These are phyloP conservation scores for Laterallus jamaicensis DNA, from an alignment of 2,113 vertebrate species.

Conservation along the genomic window DNA sequence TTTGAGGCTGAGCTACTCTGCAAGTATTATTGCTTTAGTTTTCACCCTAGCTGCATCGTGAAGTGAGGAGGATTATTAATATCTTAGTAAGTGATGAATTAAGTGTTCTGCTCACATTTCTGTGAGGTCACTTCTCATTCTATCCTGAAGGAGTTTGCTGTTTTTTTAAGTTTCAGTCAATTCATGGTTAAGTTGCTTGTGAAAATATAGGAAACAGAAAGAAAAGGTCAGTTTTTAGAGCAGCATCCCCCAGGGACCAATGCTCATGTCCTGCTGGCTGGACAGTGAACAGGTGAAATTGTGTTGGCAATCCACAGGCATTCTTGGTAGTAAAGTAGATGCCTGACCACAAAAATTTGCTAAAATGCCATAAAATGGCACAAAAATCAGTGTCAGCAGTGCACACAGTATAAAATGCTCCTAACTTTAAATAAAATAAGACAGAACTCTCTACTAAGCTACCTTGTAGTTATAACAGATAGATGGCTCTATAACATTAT, in stretches of 20 bases:
- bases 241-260: neutral
- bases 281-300: neutral
- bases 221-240: constrained; percentile 43
- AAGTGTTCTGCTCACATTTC: neutral
- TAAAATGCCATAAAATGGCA: neutral
- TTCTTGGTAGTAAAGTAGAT: neutral
- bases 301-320: neutral
- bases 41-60: neutral
- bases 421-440: neutral
- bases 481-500: neutral
- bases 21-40: neutral
- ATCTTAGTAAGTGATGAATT: neutral
- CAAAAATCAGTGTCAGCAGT: neutral
- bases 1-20: neutral
- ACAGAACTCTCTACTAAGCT: neutral
- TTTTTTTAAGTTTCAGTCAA: constrained; percentile 12
- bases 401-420: neutral
- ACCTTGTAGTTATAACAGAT: neutral
- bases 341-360: neutral
- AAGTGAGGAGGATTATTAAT: neutral
- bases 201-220: neutral
- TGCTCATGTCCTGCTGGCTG: neutral
- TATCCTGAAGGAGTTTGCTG: neutral
- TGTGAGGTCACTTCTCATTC: neutral
- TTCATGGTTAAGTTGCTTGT: neutral